These are phyloP conservation scores for Bubo bubo DNA, from an alignment of 2,113 vertebrate genomes.

Conservation along the genomic window DNA sequence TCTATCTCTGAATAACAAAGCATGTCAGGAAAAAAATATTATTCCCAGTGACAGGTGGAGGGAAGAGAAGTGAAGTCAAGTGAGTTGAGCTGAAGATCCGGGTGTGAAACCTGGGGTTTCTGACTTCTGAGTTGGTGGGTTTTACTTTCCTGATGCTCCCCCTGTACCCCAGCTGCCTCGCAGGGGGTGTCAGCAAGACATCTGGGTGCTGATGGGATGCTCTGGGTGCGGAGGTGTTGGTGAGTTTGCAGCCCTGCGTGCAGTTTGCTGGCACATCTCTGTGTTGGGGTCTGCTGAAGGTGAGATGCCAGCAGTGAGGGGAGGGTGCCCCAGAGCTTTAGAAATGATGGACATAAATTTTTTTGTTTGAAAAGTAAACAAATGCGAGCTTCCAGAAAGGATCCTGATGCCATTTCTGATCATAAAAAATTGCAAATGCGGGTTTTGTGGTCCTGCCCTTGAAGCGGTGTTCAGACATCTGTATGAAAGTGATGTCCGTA, in stretches of 20 bases:
- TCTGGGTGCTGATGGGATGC: not conserved
- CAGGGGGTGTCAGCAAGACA: not conserved
- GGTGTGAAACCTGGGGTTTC: not conserved
- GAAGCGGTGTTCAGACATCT: not conserved
- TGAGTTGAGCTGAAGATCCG: not conserved
- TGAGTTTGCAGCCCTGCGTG: not conserved
- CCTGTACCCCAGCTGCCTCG: rapidly evolving
- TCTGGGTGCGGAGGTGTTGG: not conserved
- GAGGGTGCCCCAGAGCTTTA: not conserved
- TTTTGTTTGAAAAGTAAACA: not conserved
- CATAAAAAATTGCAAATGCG: not conserved
- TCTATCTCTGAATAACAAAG: slow-evolving; percentile 54
- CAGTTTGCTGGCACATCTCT: not conserved
- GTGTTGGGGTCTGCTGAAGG: not conserved
- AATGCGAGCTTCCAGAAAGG: not conserved
- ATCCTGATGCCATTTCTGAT: not conserved
- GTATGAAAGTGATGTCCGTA: not conserved
- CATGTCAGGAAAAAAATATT: slow-evolving; percentile 31
- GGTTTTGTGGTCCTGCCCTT: not conserved
- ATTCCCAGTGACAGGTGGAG: not conserved
- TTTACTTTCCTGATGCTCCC: not conserved
- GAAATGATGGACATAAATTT: rapidly evolving
- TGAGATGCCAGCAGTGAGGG: not conserved
- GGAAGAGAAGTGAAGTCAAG: not conserved
- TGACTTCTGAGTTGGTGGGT: not conserved